phyloP scores from a whole-genome alignment of 2,888 invertebrate species.

The Anodontia alba region DNA sequence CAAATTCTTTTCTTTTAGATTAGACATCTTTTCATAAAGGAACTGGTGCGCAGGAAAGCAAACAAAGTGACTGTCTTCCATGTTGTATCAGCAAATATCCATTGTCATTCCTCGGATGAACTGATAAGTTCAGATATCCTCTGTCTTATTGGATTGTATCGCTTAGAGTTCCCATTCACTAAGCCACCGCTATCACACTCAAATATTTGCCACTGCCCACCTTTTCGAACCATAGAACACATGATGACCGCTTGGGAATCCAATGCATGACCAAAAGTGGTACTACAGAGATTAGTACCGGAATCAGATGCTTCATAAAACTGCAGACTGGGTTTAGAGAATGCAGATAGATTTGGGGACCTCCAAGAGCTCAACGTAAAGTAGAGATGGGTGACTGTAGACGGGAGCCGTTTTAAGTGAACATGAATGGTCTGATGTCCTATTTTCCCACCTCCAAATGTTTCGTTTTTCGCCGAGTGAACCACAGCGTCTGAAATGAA shows the following conservation, averaged over 20 bases:
- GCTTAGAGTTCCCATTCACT: slow-evolving; percentile 51
- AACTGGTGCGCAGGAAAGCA: too few species aligned
- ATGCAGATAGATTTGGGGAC: slow-evolving; percentile 52
- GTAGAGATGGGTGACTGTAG: slow-evolving; percentile 46
- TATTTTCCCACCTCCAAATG: slow-evolving; percentile 35
- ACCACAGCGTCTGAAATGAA: slow-evolving; percentile 30
- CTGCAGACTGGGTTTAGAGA: slow-evolving; percentile 51
- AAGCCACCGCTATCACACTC: slow-evolving; percentile 45
- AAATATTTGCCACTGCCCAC: slow-evolving; percentile 48
- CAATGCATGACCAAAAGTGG: slow-evolving; percentile 51
- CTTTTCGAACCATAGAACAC: slow-evolving; percentile 44
- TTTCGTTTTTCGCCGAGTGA: slow-evolving; percentile 38
- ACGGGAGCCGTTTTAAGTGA: slow-evolving; percentile 43
- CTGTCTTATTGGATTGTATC: slow-evolving; percentile 47
- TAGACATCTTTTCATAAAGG: too few species aligned
- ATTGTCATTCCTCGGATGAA: neutral
- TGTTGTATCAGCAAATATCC: too few species aligned
- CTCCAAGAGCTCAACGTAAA: slow-evolving; percentile 55
- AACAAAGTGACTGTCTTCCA: too few species aligned
- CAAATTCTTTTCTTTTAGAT: too few species aligned
- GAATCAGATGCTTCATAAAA: slow-evolving; percentile 47
- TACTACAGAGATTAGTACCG: slow-evolving; percentile 43
- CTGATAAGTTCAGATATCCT: slow-evolving; percentile 41
- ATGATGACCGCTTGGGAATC: slow-evolving; percentile 51
- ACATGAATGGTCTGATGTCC: slow-evolving; percentile 54